Base-by-base conservation (phyloP, 2,113 vertebrate species). In the Tylochromis polylepis region DNA sequence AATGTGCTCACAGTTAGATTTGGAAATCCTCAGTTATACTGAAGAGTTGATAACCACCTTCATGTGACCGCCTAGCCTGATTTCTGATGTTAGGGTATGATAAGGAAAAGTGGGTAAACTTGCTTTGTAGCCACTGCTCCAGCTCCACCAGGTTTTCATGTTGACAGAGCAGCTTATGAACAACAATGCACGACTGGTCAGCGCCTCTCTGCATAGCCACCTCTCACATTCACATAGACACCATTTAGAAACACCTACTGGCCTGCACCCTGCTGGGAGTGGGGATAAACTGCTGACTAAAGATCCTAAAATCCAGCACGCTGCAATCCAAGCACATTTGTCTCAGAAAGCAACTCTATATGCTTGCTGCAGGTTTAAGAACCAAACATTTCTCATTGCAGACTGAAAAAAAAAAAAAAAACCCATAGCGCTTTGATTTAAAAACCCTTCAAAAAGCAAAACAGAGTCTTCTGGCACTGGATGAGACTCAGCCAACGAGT, bases 241-340 rank as follows among this genome's bases (percentile, higher is more conserved):
- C 8, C 5, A 18, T 70, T 8, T 31, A 31, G 86, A 86, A 51
- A 88, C 82, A 82, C 60, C 29, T 9, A 27, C 34, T 27, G 27
- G 49, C 46, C 36, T 38, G 2, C 16, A 22, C 27, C 16, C 84
- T 0, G 60, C 60, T 80, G 56, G 5, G 10, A 81, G 46, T 16
- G 43, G 29, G 34, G 59, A 86, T 91, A 88, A 92, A 79, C 86
- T 38, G 8, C 78, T 7, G 5, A 6, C 86, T 56, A 83, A 82
- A 85, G 10, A 56, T 22, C 20, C 56, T 72, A 24, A 85, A 85
- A 87, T 91, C 82, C 87, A 56, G 81, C 36, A 60, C 38, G 5
- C 77, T 88, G 87, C 86, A 78, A 49, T 53, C 51, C 20, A 56
- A 22, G 79, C 81, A 90, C 67, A 85, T 85, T 86, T 79, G 55